phyloP scores from a whole-genome alignment of 2,888 invertebrate genomes.

The Parochlus steinenii region DNA sequence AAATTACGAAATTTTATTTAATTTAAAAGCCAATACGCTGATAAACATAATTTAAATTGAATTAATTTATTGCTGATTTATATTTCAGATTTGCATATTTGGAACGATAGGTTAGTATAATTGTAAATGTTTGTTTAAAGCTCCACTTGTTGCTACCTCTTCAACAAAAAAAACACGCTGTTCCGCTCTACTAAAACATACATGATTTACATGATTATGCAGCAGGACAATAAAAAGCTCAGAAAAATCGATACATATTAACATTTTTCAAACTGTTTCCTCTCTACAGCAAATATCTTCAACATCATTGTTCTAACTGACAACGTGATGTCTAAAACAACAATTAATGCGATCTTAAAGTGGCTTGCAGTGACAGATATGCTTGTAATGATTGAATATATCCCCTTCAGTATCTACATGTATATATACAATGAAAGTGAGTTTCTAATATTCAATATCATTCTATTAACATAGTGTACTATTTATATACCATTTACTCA shows the following conservation, averaged over 20 bases:
- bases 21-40: neutral
- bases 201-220: too few relatives aligned
- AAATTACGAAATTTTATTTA: conserved; percentile 1
- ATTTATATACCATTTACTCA: too few relatives aligned
- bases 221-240: too few relatives aligned
- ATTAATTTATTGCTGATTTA: neutral
- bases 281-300: conserved; percentile 66
- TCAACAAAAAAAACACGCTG: too few relatives aligned
- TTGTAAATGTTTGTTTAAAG: too few relatives aligned
- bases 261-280: too few relatives aligned
- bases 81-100: conserved; percentile 57
- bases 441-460: too few relatives aligned
- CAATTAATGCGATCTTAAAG: conserved; percentile 74
- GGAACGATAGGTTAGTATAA: too few relatives aligned
- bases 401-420: conserved; percentile 36
- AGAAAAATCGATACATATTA: too few relatives aligned
- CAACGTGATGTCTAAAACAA: conserved; percentile 61
- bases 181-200: too few relatives aligned
- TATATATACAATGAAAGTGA: conserved; percentile 5
- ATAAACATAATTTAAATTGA: conserved; percentile 8
- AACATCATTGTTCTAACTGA: conserved; percentile 77
- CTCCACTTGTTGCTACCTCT: too few relatives aligned
- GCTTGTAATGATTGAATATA: conserved; percentile 76
- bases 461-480: too few relatives aligned
- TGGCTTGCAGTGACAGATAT: conserved; percentile 75